Evolutionary conservation across 2,797 vertebrate genomes (phyloP), one percentile per base, ranked within the genome.

Genomic region (Pogoniulus pusillus): DNA sequence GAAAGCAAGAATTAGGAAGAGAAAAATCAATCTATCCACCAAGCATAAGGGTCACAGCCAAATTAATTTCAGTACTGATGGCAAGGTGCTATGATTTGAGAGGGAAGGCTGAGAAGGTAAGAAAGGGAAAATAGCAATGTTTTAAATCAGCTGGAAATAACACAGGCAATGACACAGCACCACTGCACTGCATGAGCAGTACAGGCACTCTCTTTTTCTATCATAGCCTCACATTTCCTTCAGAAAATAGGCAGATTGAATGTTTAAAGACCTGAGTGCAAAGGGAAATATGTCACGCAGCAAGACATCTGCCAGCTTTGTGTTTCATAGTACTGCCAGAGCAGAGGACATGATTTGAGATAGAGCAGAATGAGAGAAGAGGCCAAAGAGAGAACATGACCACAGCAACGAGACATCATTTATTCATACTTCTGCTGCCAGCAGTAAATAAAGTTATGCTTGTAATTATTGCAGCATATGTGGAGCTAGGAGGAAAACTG

Each of bases 21-120:
- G 74, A 92, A 95, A 95, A 94, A 95, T 96, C 84, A 89, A 95
- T 96, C 95, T 88, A 93, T 72, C 47, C 39, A 73, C 62, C 45
- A 75, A 93, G 58, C 41, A 71, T 29, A 83, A 86, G 92, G 83
- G 80, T 91, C 92, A 91, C 86, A 91, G 83, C 45, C 85, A 85
- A 94, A 95, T 94, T 89, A 82, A 64, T 93, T 96, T 92, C 75
- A 71, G 23, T 79, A 57, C 63, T 81, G 65, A 82, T 72, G 39
- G 76, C 62, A 75, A 88, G 43, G 80, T 70, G 53, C 27, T 82
- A 23, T 85, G 59, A 69, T 90, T 76, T 88, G 66, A 82, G 93
- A 87, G 58, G 39, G 51, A 89, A 89, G 59, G 39, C n/a, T 1
- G 7, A 74, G 73, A 91, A 94, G 91, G 73, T 54, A 84, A 87